These are phyloP conservation scores for Drosophila serrata DNA, from an alignment of 1,140 invertebrate species.

Conservation along the genomic window DNA sequence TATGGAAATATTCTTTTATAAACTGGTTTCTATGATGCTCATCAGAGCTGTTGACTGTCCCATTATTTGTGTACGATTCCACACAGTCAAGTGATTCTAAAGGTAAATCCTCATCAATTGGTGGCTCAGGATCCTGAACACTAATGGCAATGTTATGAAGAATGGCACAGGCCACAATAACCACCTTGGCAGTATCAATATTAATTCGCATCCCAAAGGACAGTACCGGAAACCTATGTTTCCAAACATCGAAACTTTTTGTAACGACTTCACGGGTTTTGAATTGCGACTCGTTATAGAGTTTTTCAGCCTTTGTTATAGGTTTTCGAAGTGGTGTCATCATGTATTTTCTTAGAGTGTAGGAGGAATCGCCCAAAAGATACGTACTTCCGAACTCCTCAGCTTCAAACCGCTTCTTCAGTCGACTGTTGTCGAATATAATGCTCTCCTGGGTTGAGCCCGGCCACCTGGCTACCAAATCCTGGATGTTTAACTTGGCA, in stretches of 20 bases:
- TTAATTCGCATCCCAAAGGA: constrained; percentile 2
- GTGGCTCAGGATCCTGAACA: background rate
- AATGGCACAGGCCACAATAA: constrained; percentile 15
- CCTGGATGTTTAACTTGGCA: constrained; percentile 2
- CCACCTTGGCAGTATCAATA: constrained; percentile 1
- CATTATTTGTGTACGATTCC: background rate
- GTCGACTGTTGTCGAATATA: constrained; percentile 8
- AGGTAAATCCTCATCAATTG: background rate
- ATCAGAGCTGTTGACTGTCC: background rate
- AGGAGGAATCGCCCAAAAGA: background rate
- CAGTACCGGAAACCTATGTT: constrained; percentile 6
- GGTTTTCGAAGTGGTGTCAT: constrained; percentile 6
- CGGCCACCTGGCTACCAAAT: constrained; percentile 10
- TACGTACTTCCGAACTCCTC: constrained; percentile 1
- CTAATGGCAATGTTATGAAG: constrained; percentile 11
- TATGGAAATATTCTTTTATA: constrained; percentile 1
- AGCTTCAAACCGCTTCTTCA: constrained; percentile 6
- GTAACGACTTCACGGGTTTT: background rate
- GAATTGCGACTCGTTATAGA: constrained; percentile 5
- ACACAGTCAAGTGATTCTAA: background rate
- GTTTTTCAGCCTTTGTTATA: background rate
- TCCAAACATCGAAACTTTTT: background rate
- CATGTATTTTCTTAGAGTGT: background rate
- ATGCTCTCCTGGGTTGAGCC: constrained; percentile 1
- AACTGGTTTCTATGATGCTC: background rate